Base-by-base conservation (phyloP, 2,113 vertebrate genomes). In the Aphyosemion australe region DNA sequence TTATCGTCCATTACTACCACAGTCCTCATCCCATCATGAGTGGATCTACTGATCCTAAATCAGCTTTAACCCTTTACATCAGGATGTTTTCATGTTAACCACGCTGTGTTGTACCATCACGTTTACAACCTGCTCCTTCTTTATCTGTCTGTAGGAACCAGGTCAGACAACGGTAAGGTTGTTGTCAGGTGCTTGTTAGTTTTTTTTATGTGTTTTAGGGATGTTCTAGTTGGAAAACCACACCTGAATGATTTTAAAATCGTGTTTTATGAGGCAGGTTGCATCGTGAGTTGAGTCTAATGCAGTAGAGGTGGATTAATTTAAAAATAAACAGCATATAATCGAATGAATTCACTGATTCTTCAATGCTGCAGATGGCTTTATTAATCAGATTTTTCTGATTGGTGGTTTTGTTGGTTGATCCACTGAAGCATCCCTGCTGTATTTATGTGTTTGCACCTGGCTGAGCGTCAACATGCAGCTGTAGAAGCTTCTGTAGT, bases 151-250 rank as follows among this genome's bases (percentile, higher is more conserved):
- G 89, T 94, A 96, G 95, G 94, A 89, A 91, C 94, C 91, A 90
- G 93, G 76, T 94, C 93, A 92, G 93, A 95, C 90, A 93, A 95
- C 93, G 95, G 94, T 96, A 96, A 97, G 94, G 92, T 66, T 69
- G 20, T 69, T 54, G 74, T 75, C 63, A 74, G 72, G 70, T 72
- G 61, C 46, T 49, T 57, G 48, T 80, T 26, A n/a, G n/a, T 7
- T 32, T 63, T 81, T 62, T 70, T 56, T 39, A 46, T 14, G 14
- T 71, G 39, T 61, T 70, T 72, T 31, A 37, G 76, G 68, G 76
- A 83, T 74, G 80, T 65, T 85, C 34, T 82, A 77, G 75, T 55
- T 53, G 58, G 32, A 63, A 59, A 34, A 8, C 4, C 34, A 18
- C 15, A n/a, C 6, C 39, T 5, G 12, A 65, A 39, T n/a, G 3